Evolutionary conservation across 2,113 vertebrate genomes (phyloP).

Genomic region (Dicrurus megarhynchus): DNA sequence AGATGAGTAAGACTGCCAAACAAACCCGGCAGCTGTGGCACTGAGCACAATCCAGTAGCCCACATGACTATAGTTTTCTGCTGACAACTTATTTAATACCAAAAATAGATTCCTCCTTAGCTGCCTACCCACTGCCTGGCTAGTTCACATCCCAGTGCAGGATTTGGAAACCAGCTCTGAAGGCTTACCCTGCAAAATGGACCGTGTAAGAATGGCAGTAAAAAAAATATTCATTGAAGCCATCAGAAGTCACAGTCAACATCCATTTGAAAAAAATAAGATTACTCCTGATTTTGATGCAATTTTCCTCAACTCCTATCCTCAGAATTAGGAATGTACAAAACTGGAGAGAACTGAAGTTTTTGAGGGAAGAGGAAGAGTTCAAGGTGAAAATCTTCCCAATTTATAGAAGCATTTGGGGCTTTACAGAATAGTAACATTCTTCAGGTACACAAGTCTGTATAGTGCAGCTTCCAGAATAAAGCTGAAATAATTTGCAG

Average conservation of each 20-base stretch:
- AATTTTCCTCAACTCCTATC: not conserved
- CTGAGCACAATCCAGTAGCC: not conserved
- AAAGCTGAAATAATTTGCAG: not conserved
- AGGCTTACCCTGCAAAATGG: not conserved
- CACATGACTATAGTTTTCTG: not conserved
- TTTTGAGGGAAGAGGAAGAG: not conserved
- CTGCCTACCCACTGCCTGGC: not conserved
- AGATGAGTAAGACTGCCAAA: not conserved
- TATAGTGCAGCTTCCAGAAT: not conserved
- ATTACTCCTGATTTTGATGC: not conserved
- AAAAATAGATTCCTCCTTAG: not conserved
- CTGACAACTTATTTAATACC: slow-evolving; percentile 27
- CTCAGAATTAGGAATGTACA: not conserved
- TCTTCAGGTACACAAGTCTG: not conserved
- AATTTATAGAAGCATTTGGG: not conserved
- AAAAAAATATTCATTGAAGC: not conserved
- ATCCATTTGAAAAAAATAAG: not conserved
- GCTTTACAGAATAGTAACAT: not conserved
- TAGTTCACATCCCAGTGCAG: not conserved
- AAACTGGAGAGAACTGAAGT: not conserved
- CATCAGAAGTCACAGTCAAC: not conserved
- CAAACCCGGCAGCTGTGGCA: not conserved
- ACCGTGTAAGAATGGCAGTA: not conserved
- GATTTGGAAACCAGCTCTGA: not conserved
- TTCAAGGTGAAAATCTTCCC: not conserved